These are phyloP conservation scores for Chrysotoxum bicinctum DNA, from an alignment of 2,888 invertebrate genomes.

Conservation along the genomic window DNA sequence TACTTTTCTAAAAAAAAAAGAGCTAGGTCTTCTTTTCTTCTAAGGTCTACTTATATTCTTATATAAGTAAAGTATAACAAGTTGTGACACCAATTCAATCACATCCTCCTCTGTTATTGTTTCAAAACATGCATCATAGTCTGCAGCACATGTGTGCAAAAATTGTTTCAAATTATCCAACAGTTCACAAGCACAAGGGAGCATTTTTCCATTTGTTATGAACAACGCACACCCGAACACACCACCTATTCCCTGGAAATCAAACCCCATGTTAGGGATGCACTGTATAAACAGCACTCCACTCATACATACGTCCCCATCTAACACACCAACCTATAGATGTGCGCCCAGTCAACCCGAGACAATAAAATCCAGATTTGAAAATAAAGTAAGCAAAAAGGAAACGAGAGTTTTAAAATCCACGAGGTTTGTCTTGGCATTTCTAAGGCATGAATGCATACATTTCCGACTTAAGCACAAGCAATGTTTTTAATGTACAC, in stretches of 20 bases:
- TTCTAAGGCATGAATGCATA: constrained; percentile 66
- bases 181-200: constrained; percentile 13
- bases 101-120: constrained; percentile 17
- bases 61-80: constrained; percentile 31
- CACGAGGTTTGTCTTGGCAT: constrained; percentile 35
- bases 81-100: constrained; percentile 33
- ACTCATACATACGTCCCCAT: background rate
- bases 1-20: background rate
- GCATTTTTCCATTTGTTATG: background rate
- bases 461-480: constrained; percentile 35
- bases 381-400: constrained; percentile 11
- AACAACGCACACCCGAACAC: constrained; percentile 4
- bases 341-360: constrained; percentile 3
- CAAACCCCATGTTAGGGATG: background rate
- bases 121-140: constrained; percentile 5
- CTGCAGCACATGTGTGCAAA: constrained; percentile 29
- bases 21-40: background rate
- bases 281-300: background rate
- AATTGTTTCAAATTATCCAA: constrained; percentile 26
- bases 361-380: constrained; percentile 55
- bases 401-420: constrained; percentile 34
- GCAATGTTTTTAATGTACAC: constrained; percentile 16
- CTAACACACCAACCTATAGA: background rate
- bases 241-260: constrained; percentile 2
- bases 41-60: background rate